These are phyloP conservation scores for Pygathrix nemaeus DNA, from an alignment of 2,113 vertebrate species.

Conservation along the genomic window DNA sequence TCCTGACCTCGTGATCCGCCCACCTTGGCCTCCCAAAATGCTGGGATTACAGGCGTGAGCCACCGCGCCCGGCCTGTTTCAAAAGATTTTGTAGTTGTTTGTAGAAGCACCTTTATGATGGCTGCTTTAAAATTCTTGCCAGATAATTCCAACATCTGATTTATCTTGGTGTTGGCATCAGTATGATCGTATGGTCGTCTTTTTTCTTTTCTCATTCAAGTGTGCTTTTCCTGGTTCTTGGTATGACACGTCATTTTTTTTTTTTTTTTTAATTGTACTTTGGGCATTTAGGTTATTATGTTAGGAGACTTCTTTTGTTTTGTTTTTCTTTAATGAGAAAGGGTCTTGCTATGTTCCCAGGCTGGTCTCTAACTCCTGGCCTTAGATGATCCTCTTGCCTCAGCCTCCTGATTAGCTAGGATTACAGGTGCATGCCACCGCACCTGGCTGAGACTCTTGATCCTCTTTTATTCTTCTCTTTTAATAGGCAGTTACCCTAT, in stretches of 20 bases:
- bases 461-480: conserved; percentile 5
- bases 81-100: background rate
- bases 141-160: background rate
- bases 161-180: background rate
- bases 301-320: background rate
- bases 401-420: background rate
- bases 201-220: background rate
- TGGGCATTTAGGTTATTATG: background rate
- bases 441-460: background rate
- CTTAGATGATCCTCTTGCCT: background rate
- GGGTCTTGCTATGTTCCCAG: background rate
- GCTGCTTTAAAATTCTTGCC: conserved; percentile 19
- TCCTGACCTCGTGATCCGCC: no score
- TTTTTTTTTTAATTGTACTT: background rate
- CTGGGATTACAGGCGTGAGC: no score
- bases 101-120: background rate
- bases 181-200: background rate
- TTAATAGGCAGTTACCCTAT: background rate
- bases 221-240: background rate
- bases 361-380: background rate
- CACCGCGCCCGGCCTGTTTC: background rate
- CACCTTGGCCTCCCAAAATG: no score
- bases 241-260: background rate
- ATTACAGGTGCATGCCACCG: background rate
- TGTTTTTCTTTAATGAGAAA: background rate